phyloP scores from a whole-genome alignment of 2,113 vertebrate species.

The Austrofundulus limnaeus region DNA sequence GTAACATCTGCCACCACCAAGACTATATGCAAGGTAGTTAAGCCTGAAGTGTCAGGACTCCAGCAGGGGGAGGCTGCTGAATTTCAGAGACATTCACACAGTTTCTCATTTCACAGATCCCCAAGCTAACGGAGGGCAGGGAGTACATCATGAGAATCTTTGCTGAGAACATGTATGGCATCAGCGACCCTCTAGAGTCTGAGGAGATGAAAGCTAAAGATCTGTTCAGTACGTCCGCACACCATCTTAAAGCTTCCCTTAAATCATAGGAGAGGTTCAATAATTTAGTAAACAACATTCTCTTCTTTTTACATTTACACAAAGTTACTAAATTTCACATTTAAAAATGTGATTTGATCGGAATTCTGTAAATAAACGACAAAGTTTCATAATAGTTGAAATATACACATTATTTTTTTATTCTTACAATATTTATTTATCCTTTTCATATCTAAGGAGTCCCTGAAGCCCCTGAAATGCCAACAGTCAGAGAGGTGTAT shows the following conservation, averaged over 20 bases:
- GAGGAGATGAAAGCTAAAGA: constrained; percentile 97
- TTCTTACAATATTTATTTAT: neutral
- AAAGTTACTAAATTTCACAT: neutral
- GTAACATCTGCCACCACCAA: constrained; percentile 92
- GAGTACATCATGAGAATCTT: constrained; percentile 93
- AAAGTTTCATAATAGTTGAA: neutral
- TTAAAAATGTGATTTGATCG: neutral
- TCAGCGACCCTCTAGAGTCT: constrained; percentile 94
- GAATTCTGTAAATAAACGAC: neutral
- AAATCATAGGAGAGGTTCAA: neutral
- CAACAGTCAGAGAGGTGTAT: constrained; percentile 88
- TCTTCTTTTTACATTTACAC: neutral
- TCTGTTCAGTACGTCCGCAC: constrained; percentile 86
- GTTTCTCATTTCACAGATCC: constrained; percentile 54
- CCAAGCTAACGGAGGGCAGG: constrained; percentile 91
- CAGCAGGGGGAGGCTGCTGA: neutral
- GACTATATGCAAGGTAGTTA: constrained; percentile 87
- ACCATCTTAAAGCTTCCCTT: neutral
- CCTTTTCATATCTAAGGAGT: constrained; percentile 81
- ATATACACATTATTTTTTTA: too few relatives aligned
- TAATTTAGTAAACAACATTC: neutral
- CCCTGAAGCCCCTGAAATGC: constrained; percentile 94
- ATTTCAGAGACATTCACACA: neutral
- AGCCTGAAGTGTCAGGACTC: neutral
- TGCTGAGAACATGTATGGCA: constrained; percentile 96